Evolutionary conservation across 2,113 vertebrate species (phyloP).

Genomic region (Centropus bengalensis): DNA sequence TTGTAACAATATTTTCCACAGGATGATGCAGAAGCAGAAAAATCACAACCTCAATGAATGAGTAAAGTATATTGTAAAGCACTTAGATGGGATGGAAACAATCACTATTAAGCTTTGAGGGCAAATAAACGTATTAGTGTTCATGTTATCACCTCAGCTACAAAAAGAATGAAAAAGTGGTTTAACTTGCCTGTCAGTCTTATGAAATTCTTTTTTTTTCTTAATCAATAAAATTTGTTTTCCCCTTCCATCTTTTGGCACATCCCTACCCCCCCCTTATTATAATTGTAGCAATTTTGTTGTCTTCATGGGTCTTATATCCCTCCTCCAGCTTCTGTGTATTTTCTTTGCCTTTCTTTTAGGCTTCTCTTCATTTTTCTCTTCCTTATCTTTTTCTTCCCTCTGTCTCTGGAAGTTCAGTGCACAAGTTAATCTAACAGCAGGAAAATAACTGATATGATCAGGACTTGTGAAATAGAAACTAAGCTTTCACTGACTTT

Average conservation of each 20-base stretch:
- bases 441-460: conserved; percentile 9
- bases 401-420: conserved; percentile 11
- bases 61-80: background rate
- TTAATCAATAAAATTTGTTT: background rate
- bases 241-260: background rate
- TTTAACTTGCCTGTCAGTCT: background rate
- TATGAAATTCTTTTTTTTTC: background rate
- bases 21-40: background rate
- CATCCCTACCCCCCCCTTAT: background rate
- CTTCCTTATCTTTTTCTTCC: conserved; percentile 1
- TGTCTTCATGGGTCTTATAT: background rate
- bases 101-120: background rate
- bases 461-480: conserved; percentile 55
- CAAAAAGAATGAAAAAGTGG: background rate
- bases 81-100: background rate
- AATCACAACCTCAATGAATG: background rate
- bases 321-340: background rate
- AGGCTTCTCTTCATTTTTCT: background rate
- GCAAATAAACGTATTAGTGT: background rate
- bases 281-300: background rate
- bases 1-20: background rate
- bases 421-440: conserved; percentile 41
- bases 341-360: conserved; percentile 15
- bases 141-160: background rate
- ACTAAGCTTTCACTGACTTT: conserved; percentile 15